phyloP scores from a whole-genome alignment of 1,140 invertebrate species.

The Eupeodes corollae region DNA sequence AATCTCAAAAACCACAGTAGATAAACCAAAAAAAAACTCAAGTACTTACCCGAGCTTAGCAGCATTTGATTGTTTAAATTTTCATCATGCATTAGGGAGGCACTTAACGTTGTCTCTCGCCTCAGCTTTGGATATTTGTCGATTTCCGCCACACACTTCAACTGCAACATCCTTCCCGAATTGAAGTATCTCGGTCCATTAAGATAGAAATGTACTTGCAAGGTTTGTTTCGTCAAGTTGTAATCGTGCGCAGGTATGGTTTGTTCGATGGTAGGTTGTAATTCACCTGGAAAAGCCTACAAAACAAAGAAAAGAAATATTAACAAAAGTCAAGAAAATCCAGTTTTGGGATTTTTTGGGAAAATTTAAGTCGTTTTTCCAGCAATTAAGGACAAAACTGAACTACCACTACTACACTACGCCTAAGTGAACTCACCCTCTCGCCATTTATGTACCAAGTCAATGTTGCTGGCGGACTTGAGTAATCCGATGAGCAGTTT shows the following conservation, averaged over 20 bases:
- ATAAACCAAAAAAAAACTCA: background rate
- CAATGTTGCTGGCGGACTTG: slow-evolving; percentile 46
- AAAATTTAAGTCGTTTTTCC: no score
- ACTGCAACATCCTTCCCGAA: slow-evolving; percentile 10
- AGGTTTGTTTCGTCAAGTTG: slow-evolving; percentile 20
- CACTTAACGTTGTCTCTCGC: slow-evolving; percentile 16
- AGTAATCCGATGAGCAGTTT: slow-evolving; percentile 46
- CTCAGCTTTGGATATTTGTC: slow-evolving; percentile 19
- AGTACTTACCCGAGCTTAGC: slow-evolving; percentile 19
- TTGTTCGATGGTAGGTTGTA: slow-evolving; percentile 19
- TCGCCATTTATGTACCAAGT: slow-evolving; percentile 50
- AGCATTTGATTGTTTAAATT: slow-evolving; percentile 28
- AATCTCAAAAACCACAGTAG: no score
- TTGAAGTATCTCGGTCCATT: slow-evolving; percentile 22
- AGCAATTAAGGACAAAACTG: no score
- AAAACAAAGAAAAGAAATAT: background rate
- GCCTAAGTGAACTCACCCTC: slow-evolving; percentile 28
- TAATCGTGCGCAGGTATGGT: slow-evolving; percentile 26
- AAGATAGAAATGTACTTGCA: slow-evolving; percentile 30
- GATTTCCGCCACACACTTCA: slow-evolving; percentile 28
- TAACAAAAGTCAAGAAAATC: no score
- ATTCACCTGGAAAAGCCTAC: slow-evolving; percentile 17
- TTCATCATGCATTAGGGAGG: slow-evolving; percentile 18
- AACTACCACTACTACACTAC: no score
- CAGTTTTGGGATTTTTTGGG: no score